Evolutionary conservation across 1,140 invertebrate genomes (phyloP).

Genomic region (Epicauta chinensis): DNA sequence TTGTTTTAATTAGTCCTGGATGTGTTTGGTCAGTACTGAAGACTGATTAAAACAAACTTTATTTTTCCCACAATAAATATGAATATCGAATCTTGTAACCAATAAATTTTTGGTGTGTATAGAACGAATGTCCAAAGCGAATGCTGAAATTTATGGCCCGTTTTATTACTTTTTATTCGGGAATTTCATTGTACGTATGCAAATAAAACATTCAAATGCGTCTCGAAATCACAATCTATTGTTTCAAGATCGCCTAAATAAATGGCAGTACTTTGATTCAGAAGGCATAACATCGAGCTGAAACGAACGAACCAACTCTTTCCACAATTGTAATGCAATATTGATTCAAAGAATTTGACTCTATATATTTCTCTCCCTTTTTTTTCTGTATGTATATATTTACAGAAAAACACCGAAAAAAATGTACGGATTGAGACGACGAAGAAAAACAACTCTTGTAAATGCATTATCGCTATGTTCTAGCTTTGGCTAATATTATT

Average conservation of each 20-base stretch:
- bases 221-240: conserved; percentile 34
- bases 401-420: neutral
- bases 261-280: conserved; percentile 17
- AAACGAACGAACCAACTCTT: conserved; percentile 13
- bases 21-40: no score
- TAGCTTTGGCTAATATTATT: conserved; percentile 37
- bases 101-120: no score
- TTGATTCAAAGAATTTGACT: conserved; percentile 36
- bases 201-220: conserved; percentile 34
- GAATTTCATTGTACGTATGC: conserved; percentile 38
- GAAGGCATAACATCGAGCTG: conserved; percentile 1
- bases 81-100: no score
- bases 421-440: neutral
- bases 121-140: no score
- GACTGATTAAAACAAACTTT: no score
- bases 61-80: no score
- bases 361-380: no score
- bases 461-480: conserved; percentile 38
- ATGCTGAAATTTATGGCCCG: conserved; percentile 27
- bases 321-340: conserved; percentile 32
- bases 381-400: no score
- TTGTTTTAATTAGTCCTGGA: no score
- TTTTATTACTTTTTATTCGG: conserved; percentile 35
- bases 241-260: conserved; percentile 34
- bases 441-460: conserved; percentile 35